Base-by-base conservation (phyloP, 2,888 invertebrate genomes). In the Quadroppia sp. region DNA sequence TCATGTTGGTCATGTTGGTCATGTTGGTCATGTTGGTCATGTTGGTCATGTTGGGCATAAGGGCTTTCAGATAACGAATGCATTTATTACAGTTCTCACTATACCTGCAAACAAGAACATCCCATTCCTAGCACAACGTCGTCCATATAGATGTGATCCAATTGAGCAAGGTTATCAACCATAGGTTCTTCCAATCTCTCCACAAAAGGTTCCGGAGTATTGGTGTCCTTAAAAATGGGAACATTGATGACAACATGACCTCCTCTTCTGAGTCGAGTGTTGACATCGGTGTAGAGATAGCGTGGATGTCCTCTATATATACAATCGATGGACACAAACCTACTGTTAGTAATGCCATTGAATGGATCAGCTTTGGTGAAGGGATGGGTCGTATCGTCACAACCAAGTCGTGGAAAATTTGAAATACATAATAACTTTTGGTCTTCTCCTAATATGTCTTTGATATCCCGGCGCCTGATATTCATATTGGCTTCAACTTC, bases 71-170 rank as follows among this genome's bases (percentile, higher is more conserved):
- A n/a, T n/a, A n/a, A n/a, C n/a, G n/a, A n/a, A n/a, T n/a, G n/a
- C n/a, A n/a, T n/a, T n/a, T n/a, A n/a, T n/a, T n/a, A n/a, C n/a
- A n/a, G n/a, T n/a, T n/a, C n/a, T n/a, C n/a, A n/a, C n/a, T n/a
- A n/a, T n/a, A n/a, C n/a, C 83, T 98, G 98, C 48, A 98, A 86
- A 82, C 97, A 98, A 80, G 94, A 95, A 83, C 96, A 96, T 36
- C 99, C 99, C 99, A 99, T 99, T 72, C 79, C 98, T 82, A 99
- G 99, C 30, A 96, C 98, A 98, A 99, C 98, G 1, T 95, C 94
- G 83, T 99, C 99, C 90, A 99, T 90, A 81, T 98, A 95, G 77
- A 99, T 91, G 80, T 94, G 92, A 84, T 97, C 92, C 0, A 91
- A 91, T 80, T 88, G 85, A 0, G 91, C 90, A 0, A 88, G 89